Evolutionary conservation across 2,888 invertebrate genomes (phyloP).

Genomic region (Mayetiola destructor): DNA sequence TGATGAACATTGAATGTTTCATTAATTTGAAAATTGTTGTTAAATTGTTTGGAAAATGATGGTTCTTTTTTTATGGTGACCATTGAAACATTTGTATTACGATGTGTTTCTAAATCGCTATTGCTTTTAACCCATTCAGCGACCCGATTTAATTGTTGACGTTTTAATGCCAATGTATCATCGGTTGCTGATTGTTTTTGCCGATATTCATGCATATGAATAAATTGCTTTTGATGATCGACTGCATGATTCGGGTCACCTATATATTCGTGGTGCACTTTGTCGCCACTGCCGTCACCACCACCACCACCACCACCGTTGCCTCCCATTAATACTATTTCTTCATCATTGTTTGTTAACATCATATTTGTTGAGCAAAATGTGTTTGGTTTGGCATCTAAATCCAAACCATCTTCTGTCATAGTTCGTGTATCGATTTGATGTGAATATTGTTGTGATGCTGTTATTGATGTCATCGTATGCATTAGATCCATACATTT

Average conservation of each 20-base stretch:
- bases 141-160: constrained; percentile 51
- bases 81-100: constrained; percentile 22
- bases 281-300: background rate
- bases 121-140: constrained; percentile 66
- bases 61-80: constrained; percentile 33
- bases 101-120: constrained; percentile 33
- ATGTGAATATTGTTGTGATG: too few relatives aligned
- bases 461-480: background rate
- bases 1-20: too few relatives aligned
- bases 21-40: too few relatives aligned
- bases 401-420: background rate
- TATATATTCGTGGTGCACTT: too few relatives aligned
- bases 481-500: background rate
- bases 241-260: background rate
- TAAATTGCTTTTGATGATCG: background rate
- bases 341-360: background rate
- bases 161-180: constrained; percentile 40
- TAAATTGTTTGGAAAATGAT: too few relatives aligned
- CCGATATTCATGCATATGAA: constrained; percentile 1
- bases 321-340: background rate
- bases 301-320: background rate
- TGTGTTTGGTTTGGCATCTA: background rate
- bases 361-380: too few relatives aligned
- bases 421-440: too few relatives aligned
- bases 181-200: constrained; percentile 17